phyloP scores from a whole-genome alignment of 92 coral and sea anemone genomes.

The Isaurus tuberculatus region DNA sequence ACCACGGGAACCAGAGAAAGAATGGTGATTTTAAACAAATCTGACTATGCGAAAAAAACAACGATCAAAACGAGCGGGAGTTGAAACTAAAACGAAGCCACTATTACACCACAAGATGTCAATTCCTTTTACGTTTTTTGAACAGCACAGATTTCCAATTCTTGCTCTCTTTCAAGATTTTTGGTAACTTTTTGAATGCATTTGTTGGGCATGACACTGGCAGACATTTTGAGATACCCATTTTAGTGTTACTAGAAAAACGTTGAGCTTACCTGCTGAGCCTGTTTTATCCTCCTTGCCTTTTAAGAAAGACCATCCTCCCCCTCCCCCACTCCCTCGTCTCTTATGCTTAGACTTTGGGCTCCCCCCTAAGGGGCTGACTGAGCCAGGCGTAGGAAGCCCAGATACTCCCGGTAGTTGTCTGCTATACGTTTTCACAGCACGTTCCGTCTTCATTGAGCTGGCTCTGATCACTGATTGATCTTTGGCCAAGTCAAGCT shows the following conservation, averaged over 20 bases:
- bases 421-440: constrained; percentile 62
- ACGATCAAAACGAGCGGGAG: too few relatives aligned
- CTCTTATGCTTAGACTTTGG: constrained; percentile 81
- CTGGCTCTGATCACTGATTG: constrained; percentile 76
- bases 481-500: constrained; percentile 66
- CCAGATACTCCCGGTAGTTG: constrained; percentile 64
- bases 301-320: constrained; percentile 73
- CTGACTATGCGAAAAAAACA: too few relatives aligned
- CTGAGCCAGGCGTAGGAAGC: constrained; percentile 40
- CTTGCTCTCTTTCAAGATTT: too few relatives aligned
- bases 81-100: too few relatives aligned
- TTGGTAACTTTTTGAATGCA: too few relatives aligned
- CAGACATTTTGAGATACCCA: too few relatives aligned
- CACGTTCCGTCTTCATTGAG: constrained; percentile 86
- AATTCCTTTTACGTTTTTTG: too few relatives aligned
- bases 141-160: too few relatives aligned
- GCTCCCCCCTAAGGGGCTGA: constrained; percentile 70
- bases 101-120: too few relatives aligned
- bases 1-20: too few relatives aligned
- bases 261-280: constrained; percentile 53
- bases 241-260: not conserved
- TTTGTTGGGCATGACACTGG: too few relatives aligned
- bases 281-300: constrained; percentile 72
- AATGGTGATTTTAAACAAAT: too few relatives aligned
- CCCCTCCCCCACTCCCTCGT: constrained; percentile 77